Conservation (phyloP, 2,113 vertebrate genomes). For the Ranitomeya variabilis region DNA sequence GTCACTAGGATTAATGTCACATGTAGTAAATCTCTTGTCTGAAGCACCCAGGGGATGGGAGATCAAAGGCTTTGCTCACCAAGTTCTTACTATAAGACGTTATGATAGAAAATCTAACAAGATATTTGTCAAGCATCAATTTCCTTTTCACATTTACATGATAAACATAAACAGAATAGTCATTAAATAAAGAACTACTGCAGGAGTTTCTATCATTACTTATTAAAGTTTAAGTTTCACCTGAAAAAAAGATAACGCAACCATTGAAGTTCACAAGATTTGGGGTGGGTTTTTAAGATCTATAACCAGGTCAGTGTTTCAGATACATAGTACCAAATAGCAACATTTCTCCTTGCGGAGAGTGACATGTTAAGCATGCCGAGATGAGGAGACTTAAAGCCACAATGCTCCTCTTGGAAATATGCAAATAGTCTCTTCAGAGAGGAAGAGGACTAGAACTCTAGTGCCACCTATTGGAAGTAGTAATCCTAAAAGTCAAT, state of each 20-base stretch:
- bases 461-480: no score
- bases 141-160: background rate
- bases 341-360: no score
- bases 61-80: constrained; percentile 16
- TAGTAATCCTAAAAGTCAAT: no score
- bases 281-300: no score
- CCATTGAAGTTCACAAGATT: no score
- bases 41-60: constrained; percentile 18
- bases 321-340: no score
- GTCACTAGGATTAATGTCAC: constrained; percentile 45
- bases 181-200: background rate
- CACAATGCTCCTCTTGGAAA: no score
- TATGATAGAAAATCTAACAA: constrained; percentile 3
- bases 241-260: background rate
- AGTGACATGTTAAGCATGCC: no score
- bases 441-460: no score
- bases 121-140: background rate
- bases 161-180: background rate
- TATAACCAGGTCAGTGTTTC: no score
- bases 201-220: background rate
- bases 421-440: no score
- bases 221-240: background rate
- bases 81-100: background rate
- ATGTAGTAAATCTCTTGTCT: constrained; percentile 24
- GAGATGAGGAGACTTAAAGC: no score